Base-by-base conservation (phyloP, 2,113 vertebrate genomes). In the Morone chrysops region DNA sequence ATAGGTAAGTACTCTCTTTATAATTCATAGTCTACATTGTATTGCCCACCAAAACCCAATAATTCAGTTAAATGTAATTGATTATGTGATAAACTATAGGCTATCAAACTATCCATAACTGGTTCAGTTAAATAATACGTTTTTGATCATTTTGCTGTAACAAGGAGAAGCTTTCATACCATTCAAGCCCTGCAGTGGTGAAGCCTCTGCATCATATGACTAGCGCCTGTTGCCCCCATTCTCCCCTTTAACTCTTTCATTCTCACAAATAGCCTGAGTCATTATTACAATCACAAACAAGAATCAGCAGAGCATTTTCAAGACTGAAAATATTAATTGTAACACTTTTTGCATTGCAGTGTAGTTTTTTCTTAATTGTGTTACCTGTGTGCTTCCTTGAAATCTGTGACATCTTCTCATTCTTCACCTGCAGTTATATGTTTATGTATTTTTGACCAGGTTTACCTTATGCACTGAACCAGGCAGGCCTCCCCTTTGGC, bases 401-500 rank as follows among this genome's bases (percentile, higher is more conserved):
- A 0, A 43, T 22, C 0, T n/a, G 41, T 59, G 9, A 53, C 60
- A 11, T 13, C 45, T 77, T 51, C 18, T 16, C 3, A 7, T 25
- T 70, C 10, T 14, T 72, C 6, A 43, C 6, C 16, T 87, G 18
- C 9, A 61, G n/a, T 57, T 60, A 3, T 78, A 43, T 57, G 14
- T 73, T 62, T 62, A 3, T 36, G 0, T 59, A 84, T 47, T 45
- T 62, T n/a, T 38, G 45, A 60, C 20, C 85, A 99, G 98, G 98
- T 75, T 93, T 99, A 69, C 98, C 98, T 2, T 99, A 98, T 85
- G 97, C 98, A 4, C 90, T 99, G 95, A 97, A 96, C 87, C 96
- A 98, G 93, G 97, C 98, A 74, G 98, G 98, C 20, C 97, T 99
- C 81, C 97, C 97, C 13, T 85, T 98, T 36, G 98, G 98, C 77